Percentiles rank a stretch among this genome's conserved stretches.
Evolutionary conservation across 2,797 vertebrate species (phyloP).

Genomic region (Scomberomorus guttatus): DNA sequence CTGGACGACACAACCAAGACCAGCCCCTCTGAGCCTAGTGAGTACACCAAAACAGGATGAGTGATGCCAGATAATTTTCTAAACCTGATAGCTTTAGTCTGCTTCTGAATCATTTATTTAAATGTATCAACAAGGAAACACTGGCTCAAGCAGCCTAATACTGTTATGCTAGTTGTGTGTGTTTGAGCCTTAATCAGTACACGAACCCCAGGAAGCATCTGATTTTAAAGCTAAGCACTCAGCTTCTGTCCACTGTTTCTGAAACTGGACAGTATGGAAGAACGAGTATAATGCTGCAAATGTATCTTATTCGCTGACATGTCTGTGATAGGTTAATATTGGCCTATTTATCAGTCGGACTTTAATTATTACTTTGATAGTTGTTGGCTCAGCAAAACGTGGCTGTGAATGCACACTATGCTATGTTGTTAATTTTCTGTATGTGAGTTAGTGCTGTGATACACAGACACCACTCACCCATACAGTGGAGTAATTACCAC

Average conservation of each 20-base stretch:
- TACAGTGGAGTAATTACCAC: no score
- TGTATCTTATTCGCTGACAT: no score
- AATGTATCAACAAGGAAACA: not conserved
- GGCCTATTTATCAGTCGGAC: no score
- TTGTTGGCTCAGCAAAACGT: not conserved
- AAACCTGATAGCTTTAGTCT: not conserved
- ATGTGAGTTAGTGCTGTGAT: no score
- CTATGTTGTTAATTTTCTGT: not conserved
- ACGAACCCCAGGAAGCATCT: not conserved
- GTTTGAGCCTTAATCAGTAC: not conserved
- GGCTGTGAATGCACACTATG: not conserved
- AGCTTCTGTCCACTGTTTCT: not conserved
- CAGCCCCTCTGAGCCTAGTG: constrained; percentile 77
- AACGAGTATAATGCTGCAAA: not conserved
- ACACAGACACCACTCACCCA: no score
- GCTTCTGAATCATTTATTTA: not conserved
- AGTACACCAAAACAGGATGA: constrained; percentile 53
- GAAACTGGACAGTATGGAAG: not conserved
- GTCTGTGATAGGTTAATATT: not conserved
- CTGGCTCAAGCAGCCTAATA: not conserved
- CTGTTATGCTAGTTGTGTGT: not conserved
- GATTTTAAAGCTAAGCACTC: not conserved
- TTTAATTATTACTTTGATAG: not conserved
- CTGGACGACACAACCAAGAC: constrained; percentile 27
- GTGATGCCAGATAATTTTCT: not conserved